Evolutionary conservation across 2,888 invertebrate species (phyloP).

Genomic region (Cremastinae sp.): DNA sequence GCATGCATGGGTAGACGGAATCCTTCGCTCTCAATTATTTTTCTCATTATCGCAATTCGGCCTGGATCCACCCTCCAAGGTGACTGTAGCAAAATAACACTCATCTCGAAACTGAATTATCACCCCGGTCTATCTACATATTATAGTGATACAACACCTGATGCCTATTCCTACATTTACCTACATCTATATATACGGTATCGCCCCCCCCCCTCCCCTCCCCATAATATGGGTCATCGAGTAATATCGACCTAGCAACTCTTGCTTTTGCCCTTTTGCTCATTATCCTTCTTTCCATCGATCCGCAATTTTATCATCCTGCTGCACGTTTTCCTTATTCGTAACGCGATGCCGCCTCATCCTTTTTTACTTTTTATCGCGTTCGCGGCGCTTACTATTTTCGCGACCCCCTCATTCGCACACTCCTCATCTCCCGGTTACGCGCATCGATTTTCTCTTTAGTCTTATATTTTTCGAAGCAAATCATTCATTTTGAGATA

Average conservation of each 20-base stretch:
- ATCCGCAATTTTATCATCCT: background rate
- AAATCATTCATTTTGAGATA: too few relatives aligned
- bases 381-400: too few relatives aligned
- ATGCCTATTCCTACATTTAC: background rate
- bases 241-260: background rate
- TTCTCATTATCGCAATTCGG: constrained; percentile 53
- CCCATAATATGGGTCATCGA: constrained; percentile 6
- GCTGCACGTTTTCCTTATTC: background rate
- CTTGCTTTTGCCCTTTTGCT: too few relatives aligned
- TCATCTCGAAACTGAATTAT: constrained; percentile 40
- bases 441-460: too few relatives aligned
- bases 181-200: background rate
- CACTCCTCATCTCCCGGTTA: too few relatives aligned
- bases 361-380: too few relatives aligned
- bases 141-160: constrained; percentile 11
- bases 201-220: background rate
- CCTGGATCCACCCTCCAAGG: constrained; percentile 8
- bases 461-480: too few relatives aligned
- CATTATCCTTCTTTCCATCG: constrained; percentile 2
- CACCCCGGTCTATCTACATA: constrained; percentile 6
- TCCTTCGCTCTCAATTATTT: constrained; percentile 57
- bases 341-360: background rate
- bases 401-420: too few relatives aligned
- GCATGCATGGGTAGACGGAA: background rate
- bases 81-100: constrained; percentile 17